Base-by-base conservation (phyloP, 1,140 invertebrate genomes). In the Dinoponera quadriceps region DNA sequence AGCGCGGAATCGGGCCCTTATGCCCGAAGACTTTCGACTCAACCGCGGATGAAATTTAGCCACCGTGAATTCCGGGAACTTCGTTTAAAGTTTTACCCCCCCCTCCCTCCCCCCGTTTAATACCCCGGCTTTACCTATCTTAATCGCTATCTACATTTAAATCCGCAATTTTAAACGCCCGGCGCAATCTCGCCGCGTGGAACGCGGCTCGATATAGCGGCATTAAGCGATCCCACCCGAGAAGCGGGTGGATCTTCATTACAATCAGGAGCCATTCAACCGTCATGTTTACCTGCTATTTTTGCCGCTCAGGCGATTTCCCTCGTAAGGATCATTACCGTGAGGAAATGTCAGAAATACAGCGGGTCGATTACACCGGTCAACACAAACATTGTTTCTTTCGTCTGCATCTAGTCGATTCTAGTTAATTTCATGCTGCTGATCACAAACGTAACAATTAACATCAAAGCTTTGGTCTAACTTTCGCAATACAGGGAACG, bases 71-170 rank as follows among this genome's bases (percentile, higher is more conserved):
- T 69, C 75, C 13, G 16, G 75, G 22, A 71, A 80, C 51, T 80
- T 80, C 38, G 75, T 80, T 80, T 69, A 69, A 71, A 80, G 75
- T 80, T 80, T 59, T 69, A 78, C 51, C 54, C 18, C n/a, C n/a
- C n/a, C n/a, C n/a, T n/a, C n/a, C n/a, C n/a, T n/a, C n/a, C n/a
- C n/a, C n/a, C n/a, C n/a, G 20, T 18, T 78, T 78, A 80, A 80
- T 71, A 71, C 75, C n/a, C 18, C 18, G 49, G 63, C 65, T 80
- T 80, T 80, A 71, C 38, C 51, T 71, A 80, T 80, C 75, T 80
- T 71, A 69, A 80, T 71, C 65, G 65, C 14, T 59, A 80, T 69
- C 75, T 71, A 80, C 33, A 80, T 80, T 80, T 80, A 80, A 69
- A 80, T 57, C 25, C 38, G 29, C 51, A 18, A 80, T 80, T 80